Conservation (phyloP, 2,797 vertebrate species). For the Phylloscopus collybita region DNA sequence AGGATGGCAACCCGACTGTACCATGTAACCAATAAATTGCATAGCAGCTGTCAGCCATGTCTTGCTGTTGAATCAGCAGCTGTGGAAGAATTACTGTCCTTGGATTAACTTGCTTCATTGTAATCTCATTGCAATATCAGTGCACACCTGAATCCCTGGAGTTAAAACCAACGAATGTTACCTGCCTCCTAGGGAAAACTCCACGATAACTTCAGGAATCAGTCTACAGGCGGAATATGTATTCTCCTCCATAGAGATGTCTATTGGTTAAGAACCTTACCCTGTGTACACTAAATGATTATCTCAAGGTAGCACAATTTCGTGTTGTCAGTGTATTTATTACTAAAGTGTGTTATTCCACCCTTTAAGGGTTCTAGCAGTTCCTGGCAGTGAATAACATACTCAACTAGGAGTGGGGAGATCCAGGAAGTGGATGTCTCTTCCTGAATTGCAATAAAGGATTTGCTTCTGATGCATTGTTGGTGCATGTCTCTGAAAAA, state of each 20-base stretch:
- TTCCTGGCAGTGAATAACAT: neutral
- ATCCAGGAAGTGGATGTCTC: neutral
- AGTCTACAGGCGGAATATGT: too few species aligned
- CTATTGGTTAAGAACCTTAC: neutral
- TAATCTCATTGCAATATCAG: neutral
- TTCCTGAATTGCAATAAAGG: neutral
- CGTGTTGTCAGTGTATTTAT: neutral
- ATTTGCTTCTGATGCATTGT: neutral
- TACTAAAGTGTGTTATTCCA: neutral
- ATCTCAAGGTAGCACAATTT: neutral
- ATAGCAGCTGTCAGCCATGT: neutral
- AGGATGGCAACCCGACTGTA: neutral
- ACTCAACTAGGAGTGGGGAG: neutral
- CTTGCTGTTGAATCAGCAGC: neutral
- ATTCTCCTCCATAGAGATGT: neutral
- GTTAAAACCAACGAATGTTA: neutral
- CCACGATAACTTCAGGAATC: neutral
- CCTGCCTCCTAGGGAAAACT: neutral
- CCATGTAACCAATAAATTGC: accelerated
- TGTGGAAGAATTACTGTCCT: neutral
- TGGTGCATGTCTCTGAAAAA: accelerated
- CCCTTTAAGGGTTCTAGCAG: neutral
- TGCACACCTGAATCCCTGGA: neutral
- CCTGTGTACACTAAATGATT: neutral
- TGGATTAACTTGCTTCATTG: neutral